phyloP scores from a whole-genome alignment of 2,113 vertebrate genomes.

The Sceloporus undulatus region DNA sequence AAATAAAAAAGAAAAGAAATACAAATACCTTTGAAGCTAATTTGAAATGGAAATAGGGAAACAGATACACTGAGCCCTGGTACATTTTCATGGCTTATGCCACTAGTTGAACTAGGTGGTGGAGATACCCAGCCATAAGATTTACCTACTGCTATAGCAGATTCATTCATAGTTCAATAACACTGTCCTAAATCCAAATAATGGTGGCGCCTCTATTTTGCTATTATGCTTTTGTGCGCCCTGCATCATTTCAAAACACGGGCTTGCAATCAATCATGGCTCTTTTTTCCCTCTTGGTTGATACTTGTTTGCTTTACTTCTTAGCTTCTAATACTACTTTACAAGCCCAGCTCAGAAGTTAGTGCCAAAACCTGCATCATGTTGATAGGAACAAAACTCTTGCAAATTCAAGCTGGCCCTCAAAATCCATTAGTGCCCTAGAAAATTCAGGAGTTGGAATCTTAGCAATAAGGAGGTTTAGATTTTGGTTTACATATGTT shows the following conservation, averaged over 20 bases:
- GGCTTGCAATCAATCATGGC: slow-evolving; percentile 72
- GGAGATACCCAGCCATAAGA: background rate
- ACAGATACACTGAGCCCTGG: background rate
- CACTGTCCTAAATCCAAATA: slow-evolving; percentile 34
- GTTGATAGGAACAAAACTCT: slow-evolving; percentile 69
- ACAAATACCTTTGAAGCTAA: background rate
- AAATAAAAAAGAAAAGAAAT: background rate
- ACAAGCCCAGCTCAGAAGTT: slow-evolving; percentile 71
- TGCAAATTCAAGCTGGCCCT: slow-evolving; percentile 66
- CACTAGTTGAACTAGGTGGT: background rate
- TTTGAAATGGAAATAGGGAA: background rate
- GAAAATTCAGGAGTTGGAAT: slow-evolving; percentile 68
- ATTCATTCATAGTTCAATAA: slow-evolving; percentile 25
- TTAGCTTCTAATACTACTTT: slow-evolving; percentile 65
- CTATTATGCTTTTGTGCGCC: slow-evolving; percentile 69
- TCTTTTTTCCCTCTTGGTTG: slow-evolving; percentile 46
- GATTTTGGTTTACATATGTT: slow-evolving; percentile 81
- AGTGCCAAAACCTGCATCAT: slow-evolving; percentile 77
- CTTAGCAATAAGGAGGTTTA: slow-evolving; percentile 63
- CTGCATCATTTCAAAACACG: slow-evolving; percentile 70
- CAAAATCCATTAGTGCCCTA: slow-evolving; percentile 78
- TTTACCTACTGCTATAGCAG: background rate
- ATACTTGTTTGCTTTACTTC: slow-evolving; percentile 70
- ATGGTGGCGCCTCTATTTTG: slow-evolving; percentile 53
- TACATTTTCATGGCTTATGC: background rate